Percentiles rank a stretch among this genome's conserved stretches.
phyloP scores from a whole-genome alignment of 2,888 invertebrate species.

The Meiosimyza decipiens region DNA sequence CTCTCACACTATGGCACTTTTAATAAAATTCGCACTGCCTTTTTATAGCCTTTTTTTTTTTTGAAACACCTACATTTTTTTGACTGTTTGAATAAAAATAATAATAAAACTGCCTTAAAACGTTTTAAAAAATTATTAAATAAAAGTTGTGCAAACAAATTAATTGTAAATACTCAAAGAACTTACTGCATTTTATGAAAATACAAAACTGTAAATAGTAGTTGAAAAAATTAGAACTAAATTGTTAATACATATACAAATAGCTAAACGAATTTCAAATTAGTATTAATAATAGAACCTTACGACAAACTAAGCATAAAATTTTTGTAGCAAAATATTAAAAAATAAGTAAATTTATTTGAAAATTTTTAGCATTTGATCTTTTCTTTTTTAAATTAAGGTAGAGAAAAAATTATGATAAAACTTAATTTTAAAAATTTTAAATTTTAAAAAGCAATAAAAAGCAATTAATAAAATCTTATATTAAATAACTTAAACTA shows the following conservation, averaged over 20 bases:
- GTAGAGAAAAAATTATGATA: constrained; percentile 1
- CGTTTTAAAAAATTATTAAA: not conserved
- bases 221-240: not conserved
- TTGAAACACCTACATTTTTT: not conserved
- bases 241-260: constrained; percentile 2
- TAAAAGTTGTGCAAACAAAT: constrained; percentile 2
- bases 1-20: not conserved
- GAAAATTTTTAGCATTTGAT: too few species aligned
- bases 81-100: constrained; percentile 36
- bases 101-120: constrained; percentile 56
- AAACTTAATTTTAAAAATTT: constrained; percentile 26
- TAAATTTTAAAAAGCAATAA: constrained; percentile 42
- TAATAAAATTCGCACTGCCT: constrained; percentile 9
- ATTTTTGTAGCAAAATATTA: constrained; percentile 9
- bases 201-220: constrained; percentile 21
- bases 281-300: constrained; percentile 13
- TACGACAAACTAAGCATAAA: not conserved
- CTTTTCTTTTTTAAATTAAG: not conserved
- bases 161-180: not conserved
- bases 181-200: constrained; percentile 14
- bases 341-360: not conserved
- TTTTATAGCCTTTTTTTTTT: not conserved
- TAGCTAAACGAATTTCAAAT: constrained; percentile 34
- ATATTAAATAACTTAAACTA: constrained; percentile 28
- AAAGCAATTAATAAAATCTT: constrained; percentile 33